Base-by-base conservation (phyloP, 2,888 invertebrate species). In the Mechanitis messenoides region DNA sequence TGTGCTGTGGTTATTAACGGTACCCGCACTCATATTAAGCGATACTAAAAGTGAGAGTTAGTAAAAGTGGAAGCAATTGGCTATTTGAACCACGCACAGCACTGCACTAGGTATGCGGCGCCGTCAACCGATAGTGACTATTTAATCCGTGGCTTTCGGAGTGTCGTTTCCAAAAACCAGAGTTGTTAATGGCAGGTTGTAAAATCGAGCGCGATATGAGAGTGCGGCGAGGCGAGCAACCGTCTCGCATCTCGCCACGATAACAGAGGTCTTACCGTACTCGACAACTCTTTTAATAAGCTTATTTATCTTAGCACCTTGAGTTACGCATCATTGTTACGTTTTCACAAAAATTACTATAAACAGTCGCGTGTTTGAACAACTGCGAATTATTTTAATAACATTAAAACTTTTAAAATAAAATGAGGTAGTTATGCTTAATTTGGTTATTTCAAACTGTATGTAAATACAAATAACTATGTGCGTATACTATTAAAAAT, bases 91-190 rank as follows among this genome's bases (percentile, higher is more conserved):
- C 74, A 76, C 79, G 73, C 81, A 78, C 77, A 77, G 77, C 77
- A 78, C 79, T 77, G 73, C 64, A 65, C 66, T 65, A 71, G 63
- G 71, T 69, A 69, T 71, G 73, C 77, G 72, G 73, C 74, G 77
- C 72, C 72, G 71, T 68, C 77, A 77, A 74, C 71, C 74, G 76
- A 68, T 76, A 73, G 72, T 74, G 79, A 82, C 82, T 85, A 78
- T 70, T 82, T 81, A 81, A 85, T 84, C 81, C 80, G 80, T 74
- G 71, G 73, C 76, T 85, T 83, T 83, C 79, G 72, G 75, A 78
- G 70, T 78, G 78, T 77, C 72, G 83, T 84, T 84, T 81, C 85
- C 85, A 79, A 89, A 87, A 87, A 84, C 81, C 78, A 79, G 84
- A 80, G 79, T 79, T 79, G 80, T 85, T 83, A 84, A 84, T 80